A percentile compares a stretch with the other conserved stretches of the same genome.
phyloP scores from a whole-genome alignment of 64 coral and sea anemone genomes.

The Porites australiensis region DNA sequence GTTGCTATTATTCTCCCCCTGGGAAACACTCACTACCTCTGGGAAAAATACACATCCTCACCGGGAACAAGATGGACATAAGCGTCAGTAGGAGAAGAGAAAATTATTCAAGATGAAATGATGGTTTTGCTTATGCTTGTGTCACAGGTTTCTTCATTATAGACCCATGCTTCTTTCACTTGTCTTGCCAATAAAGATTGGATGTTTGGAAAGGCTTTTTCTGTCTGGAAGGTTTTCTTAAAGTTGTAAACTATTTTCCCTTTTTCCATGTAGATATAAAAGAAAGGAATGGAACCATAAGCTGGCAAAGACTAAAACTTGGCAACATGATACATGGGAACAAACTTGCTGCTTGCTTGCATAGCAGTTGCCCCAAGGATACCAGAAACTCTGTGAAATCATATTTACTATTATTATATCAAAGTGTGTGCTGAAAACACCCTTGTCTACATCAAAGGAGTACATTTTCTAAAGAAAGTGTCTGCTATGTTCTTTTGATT shows the following conservation, averaged over 20 bases:
- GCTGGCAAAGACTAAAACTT: not conserved
- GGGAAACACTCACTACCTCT: no score
- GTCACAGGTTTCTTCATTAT: no score
- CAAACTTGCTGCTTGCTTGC: not conserved
- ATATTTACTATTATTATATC: not conserved
- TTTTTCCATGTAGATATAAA: not conserved
- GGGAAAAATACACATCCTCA: no score
- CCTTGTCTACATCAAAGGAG: not conserved
- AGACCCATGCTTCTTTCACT: no score
- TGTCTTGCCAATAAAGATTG: no score
- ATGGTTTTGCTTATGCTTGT: no score
- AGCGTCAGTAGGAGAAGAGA: no score
- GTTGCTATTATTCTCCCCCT: no score
- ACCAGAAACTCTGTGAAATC: not conserved
- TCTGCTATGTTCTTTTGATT: not conserved
- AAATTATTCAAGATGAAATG: no score
- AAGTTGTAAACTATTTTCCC: not conserved
- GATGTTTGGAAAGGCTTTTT: no score
- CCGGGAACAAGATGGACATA: no score
- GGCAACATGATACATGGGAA: not conserved
- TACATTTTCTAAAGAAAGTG: not conserved
- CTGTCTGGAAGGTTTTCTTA: no score
- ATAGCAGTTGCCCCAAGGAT: not conserved
- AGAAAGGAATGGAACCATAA: not conserved
- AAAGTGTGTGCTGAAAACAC: not conserved